phyloP scores from a whole-genome alignment of 2,888 invertebrate species.

The Yponomeuta sedellus region DNA sequence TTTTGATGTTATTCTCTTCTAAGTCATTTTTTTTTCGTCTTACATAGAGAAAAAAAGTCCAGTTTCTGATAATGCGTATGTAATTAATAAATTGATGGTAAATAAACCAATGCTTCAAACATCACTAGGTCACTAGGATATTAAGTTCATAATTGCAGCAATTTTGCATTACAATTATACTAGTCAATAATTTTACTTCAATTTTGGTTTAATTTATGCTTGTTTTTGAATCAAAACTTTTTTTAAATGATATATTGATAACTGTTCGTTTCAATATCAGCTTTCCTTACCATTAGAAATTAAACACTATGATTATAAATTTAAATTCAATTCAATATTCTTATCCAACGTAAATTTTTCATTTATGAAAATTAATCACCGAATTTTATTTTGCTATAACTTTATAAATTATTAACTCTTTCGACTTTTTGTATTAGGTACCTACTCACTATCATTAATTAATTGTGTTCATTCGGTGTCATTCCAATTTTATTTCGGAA shows the following conservation, averaged over 20 bases:
- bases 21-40: constrained; percentile 2
- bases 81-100: not conserved
- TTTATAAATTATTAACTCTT: not conserved
- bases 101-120: constrained; percentile 13
- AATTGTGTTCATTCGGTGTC: constrained; percentile 8
- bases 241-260: too few species aligned
- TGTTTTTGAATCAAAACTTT: not conserved
- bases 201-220: constrained; percentile 20
- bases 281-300: too few species aligned
- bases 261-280: too few species aligned
- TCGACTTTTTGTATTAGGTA: not conserved
- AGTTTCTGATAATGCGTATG: constrained; percentile 13
- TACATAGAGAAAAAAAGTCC: constrained; percentile 9
- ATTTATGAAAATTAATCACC: too few species aligned
- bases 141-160: constrained; percentile 12
- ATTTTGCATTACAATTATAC: constrained; percentile 63
- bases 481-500: constrained; percentile 7
- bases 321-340: too few species aligned
- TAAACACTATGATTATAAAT: too few species aligned
- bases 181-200: constrained; percentile 58
- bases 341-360: too few species aligned
- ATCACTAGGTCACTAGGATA: not conserved
- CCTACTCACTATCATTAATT: not conserved
- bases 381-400: too few species aligned
- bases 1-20: not conserved